Conservation (phyloP, 2,797 vertebrate genomes). For the Propithecus deckenii region DNA sequence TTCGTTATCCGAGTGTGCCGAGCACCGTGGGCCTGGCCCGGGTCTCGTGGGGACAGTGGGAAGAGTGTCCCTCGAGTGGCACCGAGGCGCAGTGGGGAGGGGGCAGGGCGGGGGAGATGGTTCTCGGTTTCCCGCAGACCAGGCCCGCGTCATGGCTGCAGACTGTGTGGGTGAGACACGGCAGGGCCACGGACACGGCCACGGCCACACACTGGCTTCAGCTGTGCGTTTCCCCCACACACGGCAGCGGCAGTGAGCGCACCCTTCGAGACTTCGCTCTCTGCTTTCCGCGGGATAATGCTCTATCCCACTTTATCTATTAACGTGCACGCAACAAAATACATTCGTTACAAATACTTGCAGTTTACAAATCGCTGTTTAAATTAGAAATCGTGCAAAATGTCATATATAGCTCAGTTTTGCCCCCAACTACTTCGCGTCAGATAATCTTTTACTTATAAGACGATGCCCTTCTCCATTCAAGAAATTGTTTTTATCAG, state of each 20-base stretch:
- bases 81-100: not conserved
- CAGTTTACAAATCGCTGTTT: not conserved
- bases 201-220: too few relatives aligned
- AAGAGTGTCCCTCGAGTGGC: not conserved
- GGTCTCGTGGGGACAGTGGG: not conserved
- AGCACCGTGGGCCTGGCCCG: not conserved
- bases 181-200: not conserved
- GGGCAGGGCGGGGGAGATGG: fast-evolving
- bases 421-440: not conserved
- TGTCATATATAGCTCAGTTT: fast-evolving
- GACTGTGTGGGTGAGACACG: not conserved
- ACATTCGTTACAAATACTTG: fast-evolving
- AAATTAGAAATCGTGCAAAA: not conserved
- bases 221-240: not conserved
- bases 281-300: not conserved
- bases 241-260: not conserved
- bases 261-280: not conserved
- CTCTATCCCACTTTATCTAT: fast-evolving
- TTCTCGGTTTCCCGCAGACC: not conserved
- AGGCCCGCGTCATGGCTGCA: not conserved
- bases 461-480: not conserved
- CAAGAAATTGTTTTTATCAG: not conserved
- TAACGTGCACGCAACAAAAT: not conserved
- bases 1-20: not conserved
- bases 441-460: too few relatives aligned